These are phyloP conservation scores for Bufo gargarizans DNA, from an alignment of 2,113 vertebrate species.

Conservation along the genomic window DNA sequence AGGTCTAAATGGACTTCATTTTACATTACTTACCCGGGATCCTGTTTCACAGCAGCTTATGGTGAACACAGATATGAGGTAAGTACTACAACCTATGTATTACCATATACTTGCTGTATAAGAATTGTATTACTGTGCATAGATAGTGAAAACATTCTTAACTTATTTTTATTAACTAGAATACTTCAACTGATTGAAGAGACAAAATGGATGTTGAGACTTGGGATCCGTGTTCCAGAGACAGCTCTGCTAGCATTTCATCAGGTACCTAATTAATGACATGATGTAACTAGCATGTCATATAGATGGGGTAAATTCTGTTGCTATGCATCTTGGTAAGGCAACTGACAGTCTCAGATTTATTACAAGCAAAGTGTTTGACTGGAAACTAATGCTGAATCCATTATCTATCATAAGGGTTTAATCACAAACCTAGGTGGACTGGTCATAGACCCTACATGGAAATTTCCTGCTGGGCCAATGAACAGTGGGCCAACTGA, in stretches of 20 bases:
- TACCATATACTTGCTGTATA: not conserved
- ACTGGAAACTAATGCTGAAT: not conserved
- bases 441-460: no score
- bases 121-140: not conserved
- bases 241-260: conserved; percentile 41
- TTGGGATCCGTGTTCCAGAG: conserved; percentile 53
- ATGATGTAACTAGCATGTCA: not conserved
- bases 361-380: not conserved
- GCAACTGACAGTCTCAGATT: not conserved
- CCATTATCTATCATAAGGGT: not conserved
- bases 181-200: conserved; percentile 57
- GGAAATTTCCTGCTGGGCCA: no score
- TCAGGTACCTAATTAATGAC: conserved; percentile 31
- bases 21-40: conserved; percentile 44
- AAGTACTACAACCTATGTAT: not conserved
- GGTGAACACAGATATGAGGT: conserved; percentile 54
- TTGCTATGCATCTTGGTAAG: not conserved
- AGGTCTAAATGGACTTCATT: conserved; percentile 49
- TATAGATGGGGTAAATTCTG: not conserved
- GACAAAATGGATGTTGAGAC: conserved; percentile 56
- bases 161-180: not conserved
- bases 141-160: not conserved
- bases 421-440: no score
- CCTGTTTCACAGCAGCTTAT: conserved; percentile 27
- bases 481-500: no score